Evolutionary conservation across 37 sponge, comb jelly and placozoan species (phyloP).

Genomic region (Mnemiopsis leidyi): DNA sequence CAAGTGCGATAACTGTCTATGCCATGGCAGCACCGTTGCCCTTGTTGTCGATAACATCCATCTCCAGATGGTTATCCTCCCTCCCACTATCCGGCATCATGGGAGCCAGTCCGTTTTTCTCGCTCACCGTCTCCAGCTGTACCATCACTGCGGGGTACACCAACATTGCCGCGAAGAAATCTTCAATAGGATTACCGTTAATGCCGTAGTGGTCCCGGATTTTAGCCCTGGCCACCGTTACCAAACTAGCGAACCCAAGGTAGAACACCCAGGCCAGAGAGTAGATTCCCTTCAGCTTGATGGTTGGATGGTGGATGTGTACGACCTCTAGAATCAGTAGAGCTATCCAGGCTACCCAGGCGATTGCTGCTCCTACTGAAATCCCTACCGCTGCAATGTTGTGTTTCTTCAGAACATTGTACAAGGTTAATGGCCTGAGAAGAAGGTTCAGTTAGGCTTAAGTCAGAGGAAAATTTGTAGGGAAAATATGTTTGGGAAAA

Average conservation of each 20-base stretch:
- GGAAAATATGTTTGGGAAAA: not conserved
- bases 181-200: slow-evolving; percentile 33
- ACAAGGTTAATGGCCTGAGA: slow-evolving; percentile 14
- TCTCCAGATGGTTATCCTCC: too few relatives aligned
- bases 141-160: slow-evolving; percentile 15
- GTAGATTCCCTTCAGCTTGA: slow-evolving; percentile 13
- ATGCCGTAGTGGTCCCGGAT: slow-evolving; percentile 24
- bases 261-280: slow-evolving; percentile 55
- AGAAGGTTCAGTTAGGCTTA: not conserved
- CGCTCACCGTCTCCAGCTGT: slow-evolving; percentile 33
- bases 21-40: too few relatives aligned
- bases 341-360: not conserved
- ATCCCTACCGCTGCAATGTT: not conserved
- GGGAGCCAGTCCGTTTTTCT: not conserved
- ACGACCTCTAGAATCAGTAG: not conserved
- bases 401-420: not conserved
- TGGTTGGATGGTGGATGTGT: not conserved
- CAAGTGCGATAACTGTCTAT: too few relatives aligned
- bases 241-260: slow-evolving; percentile 5
- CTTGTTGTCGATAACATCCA: too few relatives aligned
- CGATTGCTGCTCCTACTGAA: not conserved
- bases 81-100: slow-evolving; percentile 28
- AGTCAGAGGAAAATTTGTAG: not conserved
- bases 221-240: not conserved
- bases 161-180: slow-evolving; percentile 58